These are phyloP conservation scores for Ovis aries DNA, from an alignment of 2,113 vertebrate species.

Conservation along the genomic window ARS-UI_Ramb_v3.0 NC_056061.1:16323501-16324000, in stretches of 20 bases:
- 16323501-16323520: neutral
- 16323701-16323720: slow-evolving; percentile 21
- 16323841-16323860: neutral
- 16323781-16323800: neutral
- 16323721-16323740: neutral
- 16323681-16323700: neutral
- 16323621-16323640: neutral
- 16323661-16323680: slow-evolving; percentile 36
- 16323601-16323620: neutral
- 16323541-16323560: neutral
- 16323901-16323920: neutral
- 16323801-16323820: neutral
- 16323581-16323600: neutral
- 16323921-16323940: neutral
- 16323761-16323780: neutral
- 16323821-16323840: neutral
- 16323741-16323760: neutral
- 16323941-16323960: neutral
- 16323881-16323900: neutral
- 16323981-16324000: neutral
- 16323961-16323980: neutral
- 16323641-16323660: slow-evolving; percentile 15
- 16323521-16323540: neutral
- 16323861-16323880: neutral
- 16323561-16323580: neutral